Percentiles rank a stretch among this genome's conserved stretches.
phyloP scores from a whole-genome alignment of 2,797 vertebrate genomes.

The Jordanella pulchra region DNA sequence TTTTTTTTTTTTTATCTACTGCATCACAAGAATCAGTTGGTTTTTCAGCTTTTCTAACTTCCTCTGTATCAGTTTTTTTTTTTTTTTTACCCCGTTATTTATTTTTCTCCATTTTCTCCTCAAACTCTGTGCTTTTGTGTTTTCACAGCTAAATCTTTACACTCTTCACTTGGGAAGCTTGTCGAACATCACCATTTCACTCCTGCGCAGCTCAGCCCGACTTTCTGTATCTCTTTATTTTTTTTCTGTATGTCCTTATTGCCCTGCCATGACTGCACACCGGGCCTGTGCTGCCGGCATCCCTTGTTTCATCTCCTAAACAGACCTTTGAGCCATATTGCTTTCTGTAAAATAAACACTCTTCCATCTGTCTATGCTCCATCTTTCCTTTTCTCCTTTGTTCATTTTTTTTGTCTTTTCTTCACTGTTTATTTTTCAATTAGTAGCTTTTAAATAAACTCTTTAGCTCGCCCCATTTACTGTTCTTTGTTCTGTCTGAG shows the following conservation, averaged over 20 bases:
- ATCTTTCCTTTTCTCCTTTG: constrained; percentile 60
- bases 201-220: constrained; percentile 79
- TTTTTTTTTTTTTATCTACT: constrained; percentile 21
- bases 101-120: constrained; percentile 31
- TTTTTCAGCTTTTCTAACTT: not conserved
- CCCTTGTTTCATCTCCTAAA: constrained; percentile 77
- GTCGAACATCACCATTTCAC: constrained; percentile 80
- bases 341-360: constrained; percentile 95
- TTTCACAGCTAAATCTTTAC: constrained; percentile 92
- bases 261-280: constrained; percentile 51
- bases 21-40: not conserved
- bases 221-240: constrained; percentile 53
- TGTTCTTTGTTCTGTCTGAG: constrained; percentile 57
- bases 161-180: constrained; percentile 80
- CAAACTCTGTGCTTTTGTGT: constrained; percentile 48
- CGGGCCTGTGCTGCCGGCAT: constrained; percentile 67
- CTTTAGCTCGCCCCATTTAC: constrained; percentile 66
- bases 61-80: not conserved
- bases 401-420: constrained; percentile 54
- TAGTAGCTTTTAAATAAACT: constrained; percentile 81
- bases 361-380: constrained; percentile 68
- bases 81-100: constrained; percentile 32
- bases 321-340: constrained; percentile 78
- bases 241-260: constrained; percentile 67
- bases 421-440: constrained; percentile 68